These are phyloP conservation scores for Cladopsammia gracilis DNA, from an alignment of 64 coral and sea anemone species.

Conservation along the genomic window DNA sequence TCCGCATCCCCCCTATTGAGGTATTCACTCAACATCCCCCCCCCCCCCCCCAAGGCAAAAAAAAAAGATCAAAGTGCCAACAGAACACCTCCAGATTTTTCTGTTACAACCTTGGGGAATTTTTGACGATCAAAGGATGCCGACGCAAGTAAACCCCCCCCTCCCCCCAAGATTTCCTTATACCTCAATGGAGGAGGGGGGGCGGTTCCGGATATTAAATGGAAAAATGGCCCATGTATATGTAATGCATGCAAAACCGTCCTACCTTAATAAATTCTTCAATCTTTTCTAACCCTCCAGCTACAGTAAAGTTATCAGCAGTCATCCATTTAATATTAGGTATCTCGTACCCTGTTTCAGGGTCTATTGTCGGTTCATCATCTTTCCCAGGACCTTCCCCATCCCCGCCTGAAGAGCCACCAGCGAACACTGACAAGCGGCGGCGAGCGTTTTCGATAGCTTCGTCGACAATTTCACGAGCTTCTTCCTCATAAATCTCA, in stretches of 20 bases:
- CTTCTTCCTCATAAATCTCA: constrained; percentile 89
- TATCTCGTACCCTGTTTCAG: constrained; percentile 79
- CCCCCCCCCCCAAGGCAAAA: no score
- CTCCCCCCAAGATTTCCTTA: no score
- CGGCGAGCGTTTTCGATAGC: constrained; percentile 93
- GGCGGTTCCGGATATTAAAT: no score
- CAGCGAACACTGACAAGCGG: constrained; percentile 34
- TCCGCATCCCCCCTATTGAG: no score
- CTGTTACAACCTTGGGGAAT: no score
- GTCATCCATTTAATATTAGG: constrained; percentile 98
- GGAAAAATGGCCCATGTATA: no score
- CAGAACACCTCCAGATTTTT: no score
- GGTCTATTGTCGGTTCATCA: constrained; percentile 64
- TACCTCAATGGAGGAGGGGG: no score
- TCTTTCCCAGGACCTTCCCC: constrained; percentile 36
- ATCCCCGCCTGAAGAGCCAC: background rate
- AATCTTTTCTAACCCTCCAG: constrained; percentile 94
- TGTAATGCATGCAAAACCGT: background rate
- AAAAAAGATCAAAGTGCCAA: no score
- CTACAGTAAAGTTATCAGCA: constrained; percentile 86
- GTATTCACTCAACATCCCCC: no score
- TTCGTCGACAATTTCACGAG: constrained; percentile 94
- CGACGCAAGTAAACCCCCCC: no score
- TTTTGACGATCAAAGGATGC: no score
- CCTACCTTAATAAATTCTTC: constrained; percentile 93